These are phyloP conservation scores for Heliconius congener DNA, from an alignment of 1,140 invertebrate genomes.

Conservation along the genomic window DNA sequence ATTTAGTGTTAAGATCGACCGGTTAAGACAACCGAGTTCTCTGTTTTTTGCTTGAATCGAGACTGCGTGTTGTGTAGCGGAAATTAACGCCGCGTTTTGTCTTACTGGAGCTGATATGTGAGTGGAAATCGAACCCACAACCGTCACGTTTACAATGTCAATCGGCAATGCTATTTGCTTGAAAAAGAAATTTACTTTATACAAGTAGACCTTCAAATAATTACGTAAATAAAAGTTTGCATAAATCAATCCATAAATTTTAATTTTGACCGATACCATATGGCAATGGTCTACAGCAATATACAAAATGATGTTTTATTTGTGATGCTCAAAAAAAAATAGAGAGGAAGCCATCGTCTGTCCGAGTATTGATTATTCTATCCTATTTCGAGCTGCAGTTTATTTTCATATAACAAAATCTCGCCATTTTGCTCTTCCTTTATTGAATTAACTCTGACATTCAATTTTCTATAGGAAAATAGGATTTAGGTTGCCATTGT, in stretches of 20 bases:
- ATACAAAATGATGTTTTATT: slow-evolving; percentile 1
- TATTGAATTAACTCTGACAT: neutral
- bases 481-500: neutral
- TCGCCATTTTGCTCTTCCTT: neutral
- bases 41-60: too few species aligned
- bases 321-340: slow-evolving; percentile 13
- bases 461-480: slow-evolving; percentile 7
- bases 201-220: too few species aligned
- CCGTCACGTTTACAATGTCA: too few species aligned
- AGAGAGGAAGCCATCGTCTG: slow-evolving; percentile 3
- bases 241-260: neutral
- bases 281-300: neutral
- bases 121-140: too few species aligned
- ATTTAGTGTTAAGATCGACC: too few species aligned
- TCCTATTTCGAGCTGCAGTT: slow-evolving; percentile 12
- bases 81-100: too few species aligned
- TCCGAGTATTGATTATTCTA: slow-evolving; percentile 14
- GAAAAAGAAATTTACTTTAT: too few species aligned
- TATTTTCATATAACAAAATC: slow-evolving; percentile 9
- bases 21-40: too few species aligned
- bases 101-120: too few species aligned
- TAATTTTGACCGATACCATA: neutral
- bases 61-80: too few species aligned
- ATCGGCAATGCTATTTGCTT: too few species aligned
- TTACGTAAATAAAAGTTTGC: neutral